These are phyloP conservation scores for Phylloscopus trochiloides DNA, from an alignment of 2,113 vertebrate genomes.

Conservation along the genomic window DNA sequence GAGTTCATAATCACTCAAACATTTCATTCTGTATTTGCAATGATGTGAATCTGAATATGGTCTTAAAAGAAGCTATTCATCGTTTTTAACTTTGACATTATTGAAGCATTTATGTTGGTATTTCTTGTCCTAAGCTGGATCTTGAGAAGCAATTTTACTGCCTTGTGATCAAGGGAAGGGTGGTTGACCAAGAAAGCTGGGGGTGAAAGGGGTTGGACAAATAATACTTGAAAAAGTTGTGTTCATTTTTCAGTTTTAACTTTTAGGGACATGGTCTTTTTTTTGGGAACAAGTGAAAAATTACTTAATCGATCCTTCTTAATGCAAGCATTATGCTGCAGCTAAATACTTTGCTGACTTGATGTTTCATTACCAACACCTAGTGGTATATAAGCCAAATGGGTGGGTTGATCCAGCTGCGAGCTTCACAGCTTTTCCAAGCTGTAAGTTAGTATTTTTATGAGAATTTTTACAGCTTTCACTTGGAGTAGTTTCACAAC, in stretches of 20 bases:
- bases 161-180: neutral
- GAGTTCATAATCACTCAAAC: neutral
- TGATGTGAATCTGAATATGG: neutral
- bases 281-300: neutral
- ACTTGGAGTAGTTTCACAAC: neutral
- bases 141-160: neutral
- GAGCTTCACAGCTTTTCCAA: neutral
- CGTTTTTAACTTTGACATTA: accelerated
- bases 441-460: neutral
- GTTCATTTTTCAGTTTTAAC: neutral
- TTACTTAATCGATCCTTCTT: neutral
- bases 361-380: neutral
- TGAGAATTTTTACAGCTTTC: neutral
- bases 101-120: neutral
- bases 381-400: neutral
- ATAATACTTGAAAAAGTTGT: neutral
- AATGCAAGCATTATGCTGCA: neutral
- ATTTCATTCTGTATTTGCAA: neutral
- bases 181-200: neutral
- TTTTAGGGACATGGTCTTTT: neutral
- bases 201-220: neutral
- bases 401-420: neutral
- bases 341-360: neutral
- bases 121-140: neutral
- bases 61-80: neutral